Base-by-base conservation (phyloP, 2,888 invertebrate genomes). In the Athalia rosae region DNA sequence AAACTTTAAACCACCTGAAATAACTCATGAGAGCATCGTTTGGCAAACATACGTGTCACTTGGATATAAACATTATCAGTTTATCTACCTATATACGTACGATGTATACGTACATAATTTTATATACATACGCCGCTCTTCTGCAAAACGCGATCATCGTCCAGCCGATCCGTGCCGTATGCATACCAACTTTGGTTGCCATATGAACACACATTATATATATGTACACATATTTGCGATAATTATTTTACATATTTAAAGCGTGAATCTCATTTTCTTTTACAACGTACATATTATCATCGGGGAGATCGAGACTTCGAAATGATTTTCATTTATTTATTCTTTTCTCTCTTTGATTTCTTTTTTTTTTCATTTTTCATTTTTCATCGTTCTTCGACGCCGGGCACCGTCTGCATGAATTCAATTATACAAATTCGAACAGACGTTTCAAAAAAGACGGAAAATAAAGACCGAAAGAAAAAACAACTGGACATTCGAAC, bases 1-100 rank as follows among this genome's bases (percentile, higher is more conserved):
- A 82, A 84, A 82, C 82, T 79, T 79, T 80, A 78, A 77, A 64
- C 83, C 87, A 88, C 87, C 87, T 88, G 87, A 87, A 87, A 88
- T 81, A 87, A 87, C 87, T 85, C 78, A 79, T 79, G 83, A 79
- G 80, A 82, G 83, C 83, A 83, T 85, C 80, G 83, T 82, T 28
- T 82, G 80, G 81, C 81, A 86, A 87, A 86, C 86, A 84, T 85
- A 83, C 84, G 83, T 84, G 84, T 85, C 84, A 81, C 80, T 79
- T 76, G 83, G 83, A 28, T 82, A 82, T 84, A 84, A 87, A 87
- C 85, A 86, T 83, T 84, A 86, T 84, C 82, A 83, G 79, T 83
- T 28, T 28, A 28, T 28, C 0, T 28, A 28, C 28, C 28, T 28
- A 28, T 28, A 28, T 28, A 28, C 28, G 28, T 28, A 28, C 28